Evolutionary conservation across 2,888 invertebrate genomes (phyloP), one percentile per base, ranked within the genome.

Genomic region (Ecliptopera silaceata): DNA sequence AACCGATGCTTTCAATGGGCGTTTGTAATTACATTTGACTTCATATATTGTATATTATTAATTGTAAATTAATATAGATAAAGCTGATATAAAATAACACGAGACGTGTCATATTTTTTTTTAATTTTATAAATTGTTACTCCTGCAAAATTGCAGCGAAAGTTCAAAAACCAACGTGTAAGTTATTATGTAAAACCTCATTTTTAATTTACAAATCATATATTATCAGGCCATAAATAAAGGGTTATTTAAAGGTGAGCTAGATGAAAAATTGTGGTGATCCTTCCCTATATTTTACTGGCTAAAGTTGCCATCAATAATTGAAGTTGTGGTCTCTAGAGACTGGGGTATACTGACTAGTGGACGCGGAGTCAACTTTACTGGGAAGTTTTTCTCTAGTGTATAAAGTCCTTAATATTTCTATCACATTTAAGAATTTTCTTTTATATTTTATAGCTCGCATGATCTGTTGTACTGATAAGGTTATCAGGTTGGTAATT

Each of bases 231-330:
- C 69, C 72, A 75, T 60, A 77, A 79, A 80, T 82, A 79, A 61
- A 59, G 54, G 43, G 47, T 54, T 61, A 59, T 84, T 85, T 82
- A 81, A 86, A 84, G 77, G 76, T 82, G 81, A 84, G 79, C 81
- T 77, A 75, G 70, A 79, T 85, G 84, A 87, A 77, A 87, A 86
- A 86, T 87, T 70, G 84, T 77, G 67, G 71, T 71, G 71, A 70
- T 56, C 76, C 75, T 70, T 77, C 82, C 81, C 82, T 80, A 86
- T 89, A 88, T 85, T 86, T 90, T 87, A 80, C 77, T 67, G 83
- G 87, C 84, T 86, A 87, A 82, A 89, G 84, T 89, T 86, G 78
- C 82, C 80, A 88, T 90, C 88, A 90, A 91, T 91, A 90, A 89
- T 90, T 91, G 88, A 90, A 89, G 82, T 82, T 78, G 71, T 66